Percentiles rank a stretch among this genome's conserved stretches.
These are phyloP conservation scores for Triplophysa bombifrons DNA, from an alignment of 2,797 vertebrate species.

Conservation along the genomic window DNA sequence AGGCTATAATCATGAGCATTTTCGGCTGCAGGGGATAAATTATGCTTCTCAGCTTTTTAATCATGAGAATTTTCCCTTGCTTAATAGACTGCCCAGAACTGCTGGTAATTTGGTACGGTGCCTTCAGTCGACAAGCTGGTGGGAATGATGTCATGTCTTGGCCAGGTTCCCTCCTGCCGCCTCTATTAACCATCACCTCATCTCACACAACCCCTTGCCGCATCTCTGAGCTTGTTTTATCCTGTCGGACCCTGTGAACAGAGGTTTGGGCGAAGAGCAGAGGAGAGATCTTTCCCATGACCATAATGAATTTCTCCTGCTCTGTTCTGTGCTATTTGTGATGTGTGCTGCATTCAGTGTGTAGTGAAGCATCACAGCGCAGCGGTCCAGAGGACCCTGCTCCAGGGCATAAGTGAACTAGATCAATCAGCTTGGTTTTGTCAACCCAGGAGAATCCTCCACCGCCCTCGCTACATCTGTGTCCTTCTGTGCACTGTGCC, in stretches of 20 bases:
- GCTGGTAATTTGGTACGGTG: constrained; percentile 10
- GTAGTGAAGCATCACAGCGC: constrained; percentile 49
- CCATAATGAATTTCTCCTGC: constrained; percentile 44
- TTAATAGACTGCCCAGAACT: constrained; percentile 12
- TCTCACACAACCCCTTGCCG: background rate
- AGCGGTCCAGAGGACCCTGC: constrained; percentile 47
- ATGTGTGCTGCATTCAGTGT: constrained; percentile 32
- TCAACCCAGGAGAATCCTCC: constrained; percentile 43
- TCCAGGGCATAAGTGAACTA: constrained; percentile 58
- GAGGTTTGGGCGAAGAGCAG: background rate
- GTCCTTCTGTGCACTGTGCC: constrained; percentile 16
- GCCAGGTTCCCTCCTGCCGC: background rate
- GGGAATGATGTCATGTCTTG: constrained; percentile 14
- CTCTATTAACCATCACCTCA: background rate
- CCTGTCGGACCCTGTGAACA: background rate
- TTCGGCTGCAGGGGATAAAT: background rate
- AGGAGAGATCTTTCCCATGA: constrained; percentile 23
- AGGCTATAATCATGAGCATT: background rate
- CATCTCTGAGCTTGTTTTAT: background rate
- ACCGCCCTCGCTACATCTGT: constrained; percentile 48
- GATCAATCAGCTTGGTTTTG: constrained; percentile 62
- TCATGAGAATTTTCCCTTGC: constrained; percentile 13
- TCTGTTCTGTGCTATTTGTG: constrained; percentile 28
- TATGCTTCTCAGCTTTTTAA: constrained; percentile 4
- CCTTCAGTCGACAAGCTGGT: background rate